phyloP scores from a whole-genome alignment of 2,113 vertebrate genomes.

The Maccullochella peelii region DNA sequence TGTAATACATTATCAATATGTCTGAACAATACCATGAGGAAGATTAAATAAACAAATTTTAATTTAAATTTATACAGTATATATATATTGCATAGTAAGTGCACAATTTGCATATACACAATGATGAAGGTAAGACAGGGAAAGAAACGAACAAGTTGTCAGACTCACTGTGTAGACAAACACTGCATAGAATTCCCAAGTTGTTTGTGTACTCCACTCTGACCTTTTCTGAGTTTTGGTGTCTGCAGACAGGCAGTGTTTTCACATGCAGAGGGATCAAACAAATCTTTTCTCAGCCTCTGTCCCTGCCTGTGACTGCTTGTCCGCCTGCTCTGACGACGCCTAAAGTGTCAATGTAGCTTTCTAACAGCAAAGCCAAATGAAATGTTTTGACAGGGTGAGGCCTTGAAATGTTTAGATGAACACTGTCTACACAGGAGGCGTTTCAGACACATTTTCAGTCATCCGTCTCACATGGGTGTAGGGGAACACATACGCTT shows the following conservation, averaged over 20 bases:
- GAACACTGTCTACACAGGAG: background rate
- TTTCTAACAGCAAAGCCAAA: background rate
- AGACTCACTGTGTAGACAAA: background rate
- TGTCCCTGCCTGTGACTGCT: background rate
- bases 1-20: background rate
- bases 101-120: no score
- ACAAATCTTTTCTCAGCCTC: slow-evolving; percentile 7
- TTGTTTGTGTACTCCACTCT: background rate
- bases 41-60: no score
- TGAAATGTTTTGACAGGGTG: background rate
- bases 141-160: background rate
- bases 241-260: slow-evolving; percentile 6
- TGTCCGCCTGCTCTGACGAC: background rate
- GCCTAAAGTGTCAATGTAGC: background rate
- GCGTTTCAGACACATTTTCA: no score
- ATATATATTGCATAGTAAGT: no score
- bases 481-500: no score
- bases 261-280: slow-evolving; percentile 1
- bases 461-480: no score
- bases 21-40: no score
- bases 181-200: background rate
- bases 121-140: no score
- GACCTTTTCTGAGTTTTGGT: slow-evolving; percentile 11
- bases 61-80: no score
- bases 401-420: background rate